These are phyloP conservation scores for Gyps fulvus DNA, from an alignment of 2,113 vertebrate species.

Conservation along the genomic window DNA sequence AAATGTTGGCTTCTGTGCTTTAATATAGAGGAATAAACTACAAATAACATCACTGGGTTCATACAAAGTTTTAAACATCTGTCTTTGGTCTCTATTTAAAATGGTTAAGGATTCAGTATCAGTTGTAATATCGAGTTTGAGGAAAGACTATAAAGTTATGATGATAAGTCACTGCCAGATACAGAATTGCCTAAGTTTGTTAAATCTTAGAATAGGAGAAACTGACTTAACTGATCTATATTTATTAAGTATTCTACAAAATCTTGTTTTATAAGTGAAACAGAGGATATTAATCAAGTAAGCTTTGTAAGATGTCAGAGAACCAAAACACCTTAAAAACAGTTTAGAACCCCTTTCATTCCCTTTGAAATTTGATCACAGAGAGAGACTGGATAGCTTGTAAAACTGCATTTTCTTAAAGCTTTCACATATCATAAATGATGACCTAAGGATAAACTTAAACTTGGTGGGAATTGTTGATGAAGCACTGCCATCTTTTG, in stretches of 20 bases:
- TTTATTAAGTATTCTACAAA: neutral
- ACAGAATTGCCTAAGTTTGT: neutral
- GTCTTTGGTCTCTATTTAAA: neutral
- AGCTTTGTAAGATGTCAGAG: neutral
- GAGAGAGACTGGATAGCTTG: neutral
- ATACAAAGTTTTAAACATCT: neutral
- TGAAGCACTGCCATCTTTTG: slow-evolving; percentile 82
- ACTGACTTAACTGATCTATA: neutral
- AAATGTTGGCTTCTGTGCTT: neutral
- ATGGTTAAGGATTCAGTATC: neutral
- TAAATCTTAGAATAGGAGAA: neutral
- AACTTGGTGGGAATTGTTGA: slow-evolving; percentile 64
- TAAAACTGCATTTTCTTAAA: slow-evolving; percentile 43
- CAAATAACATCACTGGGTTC: neutral
- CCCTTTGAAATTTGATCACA: neutral
- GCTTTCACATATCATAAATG: neutral
- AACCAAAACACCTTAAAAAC: neutral
- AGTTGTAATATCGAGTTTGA: neutral
- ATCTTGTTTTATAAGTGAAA: neutral
- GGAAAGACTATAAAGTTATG: neutral
- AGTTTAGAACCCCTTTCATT: neutral
- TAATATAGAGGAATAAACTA: neutral
- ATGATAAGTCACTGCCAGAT: neutral
- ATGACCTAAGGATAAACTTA: slow-evolving; percentile 27
- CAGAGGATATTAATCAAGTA: neutral